Evolutionary conservation across 2,113 vertebrate species (phyloP), one percentile per base, ranked within the genome.

Genomic region (Leuciscus idus): DNA sequence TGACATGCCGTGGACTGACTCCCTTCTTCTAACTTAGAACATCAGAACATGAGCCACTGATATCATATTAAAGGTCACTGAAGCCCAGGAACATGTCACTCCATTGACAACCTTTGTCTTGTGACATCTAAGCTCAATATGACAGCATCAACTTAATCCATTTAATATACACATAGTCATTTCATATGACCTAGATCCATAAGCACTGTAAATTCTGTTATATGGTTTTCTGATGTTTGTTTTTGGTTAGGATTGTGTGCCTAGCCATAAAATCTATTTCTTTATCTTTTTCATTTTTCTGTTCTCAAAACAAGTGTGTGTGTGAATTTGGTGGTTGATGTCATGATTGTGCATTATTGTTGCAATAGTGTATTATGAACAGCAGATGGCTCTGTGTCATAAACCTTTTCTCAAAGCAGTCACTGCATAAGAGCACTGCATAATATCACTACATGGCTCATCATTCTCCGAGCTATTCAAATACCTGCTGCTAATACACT

Each of bases 361-460:
- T 89, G 88, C 72, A 89, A 78, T 84, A 64, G 39, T 52, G 46
- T 26, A 17, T 3, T 62, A 10, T 61, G 46, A 84, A 70, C 86
- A 81, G 81, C 77, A 88, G 86, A 62, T 86, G 81, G 86, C 57
- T 68, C 81, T 83, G 30, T 73, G 48, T 72, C 62, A 82, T 57
- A 55, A 83, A 70, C 4, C 57, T 50, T 70, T 66, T 43, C 33
- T 61, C 21, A 33, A 48, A 77, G 36, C 55, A 77, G 36, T 15
- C 23, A 12, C 13, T 77, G n/a, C 15, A 21, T 30, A 46, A 36
- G 43, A 28, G 15, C 43, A 33, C 33, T 33, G 33, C 33, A 33
- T 82, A 30, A 21, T 50, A 75, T 66, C 57, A 48, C n/a, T 74
- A 36, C 36, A 21, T 61, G 9, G 83, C 72, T 76, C 83, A 62